Evolutionary conservation across 2,888 invertebrate genomes (phyloP).

Genomic region (Melinaea marsaeus): DNA sequence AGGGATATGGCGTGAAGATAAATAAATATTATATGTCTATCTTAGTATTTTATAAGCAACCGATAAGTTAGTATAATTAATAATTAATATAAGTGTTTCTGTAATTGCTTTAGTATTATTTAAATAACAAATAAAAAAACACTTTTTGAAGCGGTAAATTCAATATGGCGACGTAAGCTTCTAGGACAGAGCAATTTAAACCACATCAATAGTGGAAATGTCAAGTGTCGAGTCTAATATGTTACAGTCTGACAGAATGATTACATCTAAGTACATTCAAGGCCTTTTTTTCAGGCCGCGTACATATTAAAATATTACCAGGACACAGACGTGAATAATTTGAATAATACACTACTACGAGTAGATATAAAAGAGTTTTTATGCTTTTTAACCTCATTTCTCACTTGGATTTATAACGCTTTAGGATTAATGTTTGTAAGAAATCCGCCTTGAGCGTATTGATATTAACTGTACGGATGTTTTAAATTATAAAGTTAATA

Average conservation of each 20-base stretch:
- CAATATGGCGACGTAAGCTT: slow-evolving; percentile 2
- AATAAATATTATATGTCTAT: too few species aligned
- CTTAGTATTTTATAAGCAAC: neutral
- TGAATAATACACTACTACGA: neutral
- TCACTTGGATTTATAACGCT: too few species aligned
- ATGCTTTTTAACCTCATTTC: too few species aligned
- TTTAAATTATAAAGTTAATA: too few species aligned
- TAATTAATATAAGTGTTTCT: neutral
- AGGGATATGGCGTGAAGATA: too few species aligned
- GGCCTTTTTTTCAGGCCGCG: neutral
- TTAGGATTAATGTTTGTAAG: too few species aligned
- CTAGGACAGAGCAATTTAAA: slow-evolving; percentile 1
- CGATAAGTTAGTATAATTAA: neutral
- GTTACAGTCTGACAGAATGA: slow-evolving; percentile 1
- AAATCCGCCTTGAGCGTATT: too few species aligned
- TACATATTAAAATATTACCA: neutral
- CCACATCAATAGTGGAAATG: slow-evolving; percentile 5
- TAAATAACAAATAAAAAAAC: neutral
- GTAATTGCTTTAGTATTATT: too few species aligned
- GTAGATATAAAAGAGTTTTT: too few species aligned
- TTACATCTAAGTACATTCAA: slow-evolving; percentile 3
- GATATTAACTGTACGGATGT: too few species aligned
- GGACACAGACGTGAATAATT: neutral
- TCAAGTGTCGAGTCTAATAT: slow-evolving; percentile 3
- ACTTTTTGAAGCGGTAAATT: neutral